Conservation (phyloP, 2,797 vertebrate genomes). For the Somateria mollissima region DNA sequence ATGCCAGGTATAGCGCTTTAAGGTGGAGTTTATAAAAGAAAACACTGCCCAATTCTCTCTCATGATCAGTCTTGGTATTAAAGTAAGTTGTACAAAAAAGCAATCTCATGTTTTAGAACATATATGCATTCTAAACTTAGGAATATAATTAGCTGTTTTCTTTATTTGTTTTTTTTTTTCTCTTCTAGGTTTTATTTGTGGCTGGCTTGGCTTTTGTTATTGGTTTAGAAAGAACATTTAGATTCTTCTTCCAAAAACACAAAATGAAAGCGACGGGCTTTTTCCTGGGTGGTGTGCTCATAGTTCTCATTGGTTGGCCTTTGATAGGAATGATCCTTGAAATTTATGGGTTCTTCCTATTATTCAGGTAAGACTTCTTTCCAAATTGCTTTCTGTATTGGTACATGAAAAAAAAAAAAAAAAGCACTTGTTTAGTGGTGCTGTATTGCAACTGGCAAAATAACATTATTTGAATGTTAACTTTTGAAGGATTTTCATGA, state of each 20-base stretch:
- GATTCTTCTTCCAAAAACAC: constrained; percentile 99
- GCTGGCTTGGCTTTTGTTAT: constrained; percentile 96
- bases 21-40: neutral
- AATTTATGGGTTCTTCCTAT: constrained; percentile 95
- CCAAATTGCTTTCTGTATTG: neutral
- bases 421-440: neutral
- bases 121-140: neutral
- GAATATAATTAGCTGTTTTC: neutral
- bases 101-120: neutral
- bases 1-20: neutral
- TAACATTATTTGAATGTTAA: neutral
- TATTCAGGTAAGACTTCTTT: constrained; percentile 88
- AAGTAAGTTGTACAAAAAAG: neutral
- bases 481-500: neutral
- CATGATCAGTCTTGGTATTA: neutral
- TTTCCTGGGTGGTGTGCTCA: constrained; percentile 94
- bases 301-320: constrained; percentile 97
- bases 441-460: neutral
- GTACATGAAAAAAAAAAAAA: neutral
- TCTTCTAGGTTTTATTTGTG: constrained; percentile 92
- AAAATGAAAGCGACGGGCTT: constrained; percentile 97
- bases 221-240: constrained; percentile 94
- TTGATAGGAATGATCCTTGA: constrained; percentile 95
- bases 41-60: neutral
- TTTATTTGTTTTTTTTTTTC: constrained; percentile 10